Base-by-base conservation (phyloP, 1,140 invertebrate genomes). In the Stratiolaelaps scimitus region DNA sequence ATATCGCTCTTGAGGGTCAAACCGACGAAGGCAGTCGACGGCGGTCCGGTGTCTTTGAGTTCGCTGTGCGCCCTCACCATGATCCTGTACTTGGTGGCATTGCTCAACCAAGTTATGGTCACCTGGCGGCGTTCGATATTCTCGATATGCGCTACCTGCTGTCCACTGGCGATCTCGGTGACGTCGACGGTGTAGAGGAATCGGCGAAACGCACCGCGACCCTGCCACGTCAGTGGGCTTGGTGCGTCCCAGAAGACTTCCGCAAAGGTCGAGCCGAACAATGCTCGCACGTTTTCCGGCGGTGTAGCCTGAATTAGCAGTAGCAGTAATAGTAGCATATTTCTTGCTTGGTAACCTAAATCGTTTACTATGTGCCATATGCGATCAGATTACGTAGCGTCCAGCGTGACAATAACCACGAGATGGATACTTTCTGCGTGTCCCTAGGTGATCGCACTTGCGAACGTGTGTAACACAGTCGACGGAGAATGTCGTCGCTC, bases 41-140 rank as follows among this genome's bases (percentile, higher is more conserved):
- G 92, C 0, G 87, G 83, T 65, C 86, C 83, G 74, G 79, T 79
- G 0, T 87, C 89, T 0, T 82, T 83, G 48, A 78, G 74, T 29
- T 60, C 17, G 1, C 86, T 88, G 56, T 84, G 85, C 0, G 88
- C 87, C 20, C 85, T 81, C 1, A 87, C 84, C 74, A 83, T 84
- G 19, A 92, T 81, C 1, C 80, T 75, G 74, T 92, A 92, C 67
- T 83, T 80, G 7, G 85, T 85, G 67, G 84, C 81, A 69, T 86
- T 81, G 68, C 81, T 76, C 5, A 94, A 77, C 67, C 83, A 79
- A 65, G 82, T 77, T 26, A 89, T 81, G 0, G 81, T 80, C 43
- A 82, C 81, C 19, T 69, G 69, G 7, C 69, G 46, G 23, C 79
- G 79, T 0, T 82, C 83, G 2, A 81, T 79, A 0, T 78, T 81